Conservation (phyloP, 2,888 invertebrate genomes). For the Drosophila koepferae region DNA sequence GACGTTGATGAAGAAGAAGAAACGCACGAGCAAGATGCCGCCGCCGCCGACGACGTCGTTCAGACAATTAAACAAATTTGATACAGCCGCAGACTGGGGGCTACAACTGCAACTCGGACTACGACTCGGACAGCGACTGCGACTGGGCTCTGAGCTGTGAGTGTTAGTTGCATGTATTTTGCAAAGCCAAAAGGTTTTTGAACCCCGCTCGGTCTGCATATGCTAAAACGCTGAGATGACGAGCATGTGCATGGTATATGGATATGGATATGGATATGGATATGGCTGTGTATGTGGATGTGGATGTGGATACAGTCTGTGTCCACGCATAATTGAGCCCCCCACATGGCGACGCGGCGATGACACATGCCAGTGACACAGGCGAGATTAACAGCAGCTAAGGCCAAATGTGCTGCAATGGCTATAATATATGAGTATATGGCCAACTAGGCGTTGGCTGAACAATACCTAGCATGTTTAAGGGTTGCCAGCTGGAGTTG, state of each 20-base stretch:
- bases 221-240: constrained; percentile 11
- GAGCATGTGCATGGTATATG: constrained; percentile 14
- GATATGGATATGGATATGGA: constrained; percentile 17
- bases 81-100: constrained; percentile 62
- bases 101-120: constrained; percentile 2
- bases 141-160: neutral
- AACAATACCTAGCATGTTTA: neutral
- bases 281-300: constrained; percentile 25
- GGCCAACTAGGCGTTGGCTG: neutral
- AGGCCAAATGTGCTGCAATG: constrained; percentile 6
- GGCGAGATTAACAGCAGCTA: constrained; percentile 7
- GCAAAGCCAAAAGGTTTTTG: constrained; percentile 64
- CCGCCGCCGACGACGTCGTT: constrained; percentile 40
- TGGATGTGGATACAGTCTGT: constrained; percentile 38
- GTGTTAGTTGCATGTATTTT: constrained; percentile 61
- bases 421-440: neutral
- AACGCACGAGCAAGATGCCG: constrained; percentile 43
- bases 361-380: constrained; percentile 48
- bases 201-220: constrained; percentile 51
- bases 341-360: constrained; percentile 50
- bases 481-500: neutral
- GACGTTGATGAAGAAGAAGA: constrained; percentile 8
- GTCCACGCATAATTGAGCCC: constrained; percentile 72
- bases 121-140: neutral
- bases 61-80: constrained; percentile 78